phyloP scores from a whole-genome alignment of 1,140 invertebrate genomes.

The Papilio machaon region DNA sequence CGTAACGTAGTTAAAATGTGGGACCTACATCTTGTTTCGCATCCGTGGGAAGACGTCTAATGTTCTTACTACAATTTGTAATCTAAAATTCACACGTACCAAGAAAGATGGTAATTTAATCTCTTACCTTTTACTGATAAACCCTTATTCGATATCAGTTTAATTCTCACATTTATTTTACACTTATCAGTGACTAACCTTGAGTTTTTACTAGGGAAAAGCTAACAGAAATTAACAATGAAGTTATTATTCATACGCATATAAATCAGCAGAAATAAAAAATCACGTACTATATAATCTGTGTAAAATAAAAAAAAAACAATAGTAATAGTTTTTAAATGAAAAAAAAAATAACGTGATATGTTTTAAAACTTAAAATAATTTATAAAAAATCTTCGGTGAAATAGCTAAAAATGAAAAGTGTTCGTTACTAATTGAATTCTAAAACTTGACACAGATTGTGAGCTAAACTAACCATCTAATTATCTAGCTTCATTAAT shows the following conservation, averaged over 20 bases:
- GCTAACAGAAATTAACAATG: not conserved
- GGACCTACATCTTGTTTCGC: slow-evolving; percentile 17
- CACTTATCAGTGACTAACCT: not conserved
- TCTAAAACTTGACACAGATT: not conserved
- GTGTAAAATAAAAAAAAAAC: too few species aligned
- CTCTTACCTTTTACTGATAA: slow-evolving; percentile 13
- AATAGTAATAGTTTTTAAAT: too few species aligned
- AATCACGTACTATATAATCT: too few species aligned
- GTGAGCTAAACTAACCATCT: not conserved
- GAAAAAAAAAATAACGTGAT: too few species aligned
- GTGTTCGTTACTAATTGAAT: slow-evolving; percentile 4
- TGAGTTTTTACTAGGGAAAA: too few species aligned
- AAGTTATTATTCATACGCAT: too few species aligned
- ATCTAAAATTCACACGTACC: slow-evolving; percentile 8
- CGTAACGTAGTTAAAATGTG: slow-evolving; percentile 20
- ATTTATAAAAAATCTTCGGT: not conserved
- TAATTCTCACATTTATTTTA: not conserved
- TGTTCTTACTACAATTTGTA: slow-evolving; percentile 21
- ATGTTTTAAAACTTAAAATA: too few species aligned
- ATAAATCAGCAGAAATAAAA: too few species aligned
- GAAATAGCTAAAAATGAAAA: not conserved
- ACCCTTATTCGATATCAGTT: not conserved
- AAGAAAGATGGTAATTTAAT: slow-evolving; percentile 15
- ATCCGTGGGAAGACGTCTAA: slow-evolving; percentile 25
- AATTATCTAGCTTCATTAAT: slow-evolving; percentile 19